Base-by-base conservation (phyloP, 2,888 invertebrate species). In the Quadriops clusia region DNA sequence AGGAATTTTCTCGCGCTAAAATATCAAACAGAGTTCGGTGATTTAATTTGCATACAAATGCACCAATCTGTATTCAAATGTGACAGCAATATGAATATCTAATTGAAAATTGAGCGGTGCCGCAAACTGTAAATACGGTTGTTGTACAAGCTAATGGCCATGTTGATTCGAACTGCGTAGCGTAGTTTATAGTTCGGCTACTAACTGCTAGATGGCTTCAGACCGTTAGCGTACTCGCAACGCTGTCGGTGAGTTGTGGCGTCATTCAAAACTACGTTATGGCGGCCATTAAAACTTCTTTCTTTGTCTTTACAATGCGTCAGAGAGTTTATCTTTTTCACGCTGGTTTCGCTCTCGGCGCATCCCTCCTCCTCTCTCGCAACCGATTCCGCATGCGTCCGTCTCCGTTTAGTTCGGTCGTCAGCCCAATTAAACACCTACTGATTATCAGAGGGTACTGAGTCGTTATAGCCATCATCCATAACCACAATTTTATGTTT, bases 151-250 rank as follows among this genome's bases (percentile, higher is more conserved):
- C 38, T 38, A 36, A 33, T 14, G 31, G 30, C 24, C 26, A 31
- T 32, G 29, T 23, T 17, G 21, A 13, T 32, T 24, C 27, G 26
- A 33, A 27, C 13, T n/a, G 10, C 9, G 10, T 8, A 26, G 27
- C 11, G 21, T 33, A 28, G 33, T 41, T 44, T 42, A 45, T 42
- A 56, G 56, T 58, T 52, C 42, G 45, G 51, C 54, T 43, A 46
- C 49, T 51, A 49, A 48, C 52, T 47, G 47, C 46, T 58, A 58
- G 58, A 47, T 58, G 60, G 60, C 58, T 38, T 33, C 22, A 30
- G 30, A 30, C 25, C 30, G 30, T n/a, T n/a, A n/a, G 18, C 33
- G 33, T 36, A 33, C 35, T 30, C 35, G 35, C 32, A 35, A 30
- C 33, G 27, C 30, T 33, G 27, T 20, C 14, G 30, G 11, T 23